Percentiles rank a stretch among this genome's conserved stretches.
phyloP scores from a whole-genome alignment of 2,888 invertebrate species.

The Gibbula magus region DNA sequence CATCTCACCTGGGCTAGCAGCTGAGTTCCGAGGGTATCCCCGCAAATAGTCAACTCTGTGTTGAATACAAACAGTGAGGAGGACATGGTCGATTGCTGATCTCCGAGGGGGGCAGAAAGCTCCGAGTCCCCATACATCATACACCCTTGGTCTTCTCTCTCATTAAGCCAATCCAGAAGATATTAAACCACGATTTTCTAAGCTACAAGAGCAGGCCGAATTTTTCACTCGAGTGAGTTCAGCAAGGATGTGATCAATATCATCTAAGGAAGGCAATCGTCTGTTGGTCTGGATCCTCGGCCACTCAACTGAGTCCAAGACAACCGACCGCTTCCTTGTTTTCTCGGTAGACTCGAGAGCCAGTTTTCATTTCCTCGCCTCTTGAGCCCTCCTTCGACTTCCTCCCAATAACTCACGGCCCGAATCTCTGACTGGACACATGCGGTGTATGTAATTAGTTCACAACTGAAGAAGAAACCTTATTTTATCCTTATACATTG shows the following conservation, averaged over 20 bases:
- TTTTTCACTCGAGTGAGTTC: background rate
- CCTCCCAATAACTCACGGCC: no score
- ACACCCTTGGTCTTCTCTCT: background rate
- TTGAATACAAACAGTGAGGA: slow-evolving; percentile 14
- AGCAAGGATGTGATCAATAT: slow-evolving; percentile 4
- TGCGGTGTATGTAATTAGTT: no score
- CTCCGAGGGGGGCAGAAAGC: background rate
- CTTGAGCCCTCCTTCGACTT: no score
- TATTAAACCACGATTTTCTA: background rate
- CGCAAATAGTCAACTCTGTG: slow-evolving; percentile 16
- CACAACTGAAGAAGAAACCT: no score
- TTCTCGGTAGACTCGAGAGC: no score
- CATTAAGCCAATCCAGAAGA: background rate
- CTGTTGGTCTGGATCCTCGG: background rate
- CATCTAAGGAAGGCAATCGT: background rate
- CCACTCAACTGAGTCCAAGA: no score
- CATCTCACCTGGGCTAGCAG: slow-evolving; percentile 14
- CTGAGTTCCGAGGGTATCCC: slow-evolving; percentile 12
- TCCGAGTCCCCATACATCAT: background rate
- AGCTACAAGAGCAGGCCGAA: slow-evolving; percentile 2
- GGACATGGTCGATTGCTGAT: background rate
- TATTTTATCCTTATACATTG: no score
- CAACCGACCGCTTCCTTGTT: no score
- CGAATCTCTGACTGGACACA: no score
- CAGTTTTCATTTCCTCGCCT: no score